Evolutionary conservation across 2,797 vertebrate species (phyloP), one percentile per base, ranked within the genome.

Genomic region (Cryptoprocta ferox): DNA sequence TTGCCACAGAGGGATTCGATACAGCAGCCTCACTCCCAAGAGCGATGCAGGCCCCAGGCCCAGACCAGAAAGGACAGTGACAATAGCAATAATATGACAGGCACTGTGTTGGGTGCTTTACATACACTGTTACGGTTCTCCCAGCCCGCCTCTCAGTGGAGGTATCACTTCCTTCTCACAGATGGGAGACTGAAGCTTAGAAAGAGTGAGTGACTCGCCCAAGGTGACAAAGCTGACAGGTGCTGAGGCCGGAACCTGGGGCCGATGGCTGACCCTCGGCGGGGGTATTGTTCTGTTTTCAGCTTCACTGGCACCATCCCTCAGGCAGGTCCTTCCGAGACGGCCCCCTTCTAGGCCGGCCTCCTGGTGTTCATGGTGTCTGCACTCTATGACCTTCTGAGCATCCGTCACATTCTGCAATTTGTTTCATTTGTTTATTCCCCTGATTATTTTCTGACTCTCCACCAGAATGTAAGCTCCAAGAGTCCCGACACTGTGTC

Each of bases 371-470:
- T 83, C 70, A 65, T 85, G 6, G 9, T 37, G 63, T 82, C 71
- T 28, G 37, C 28, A 7, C 81, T 65, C 84, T 66, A 37, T 89
- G 85, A 88, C 92, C 95, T 73, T 92, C 88, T 10, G 21, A 80
- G 79, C 53, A 21, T 42, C 45, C 42, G 48, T 81, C 32, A 59
- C 65, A 53, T 71, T 42, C 53, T 82, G 48, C 87, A 87, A 15
- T 75, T 68, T 2, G 0, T 48, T 90, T 80, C 86, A 32, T 48
- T n/a, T 92, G 13, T 89, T 61, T 87, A 86, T 76, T 61, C n/a
- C 6, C n/a, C 53, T 48, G 28, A 88, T 95, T 85, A 70, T 92
- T 91, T 97, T 94, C 89, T 68, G 48, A n/a, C 50, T 78, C 73
- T 93, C 70, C 93, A 45, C 32, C 50, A 45, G 75, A 73, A 35